A percentile compares a stretch with the other conserved stretches of the same genome.
Evolutionary conservation across 2,888 invertebrate species (phyloP).

Genomic region (Pachymerium ferrugineum): DNA sequence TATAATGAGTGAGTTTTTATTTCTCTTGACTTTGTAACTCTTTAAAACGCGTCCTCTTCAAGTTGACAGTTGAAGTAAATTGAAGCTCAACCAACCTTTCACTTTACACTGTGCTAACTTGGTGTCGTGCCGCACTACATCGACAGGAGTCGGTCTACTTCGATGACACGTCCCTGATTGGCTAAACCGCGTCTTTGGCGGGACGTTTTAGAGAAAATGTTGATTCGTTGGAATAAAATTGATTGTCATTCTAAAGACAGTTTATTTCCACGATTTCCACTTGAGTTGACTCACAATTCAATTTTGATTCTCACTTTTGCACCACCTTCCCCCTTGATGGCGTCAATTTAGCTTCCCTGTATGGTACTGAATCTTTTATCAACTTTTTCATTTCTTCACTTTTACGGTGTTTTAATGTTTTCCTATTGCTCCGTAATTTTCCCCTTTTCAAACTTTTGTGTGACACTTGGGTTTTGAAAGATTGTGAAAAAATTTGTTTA

Average conservation of each 20-base stretch:
- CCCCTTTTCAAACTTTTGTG: background rate
- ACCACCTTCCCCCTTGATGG: background rate
- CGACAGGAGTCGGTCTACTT: constrained; percentile 4
- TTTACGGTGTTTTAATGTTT: background rate
- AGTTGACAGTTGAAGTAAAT: background rate
- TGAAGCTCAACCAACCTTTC: constrained; percentile 14
- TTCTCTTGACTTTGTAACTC: background rate
- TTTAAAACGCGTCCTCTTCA: background rate
- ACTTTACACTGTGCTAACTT: constrained; percentile 1
- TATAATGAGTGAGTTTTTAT: background rate
- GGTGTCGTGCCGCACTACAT: background rate
- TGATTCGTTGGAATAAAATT: background rate
- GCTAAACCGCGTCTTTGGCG: background rate
- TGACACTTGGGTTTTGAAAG: no score
- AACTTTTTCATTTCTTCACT: background rate
- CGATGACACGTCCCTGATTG: background rate
- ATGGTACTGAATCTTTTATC: constrained; percentile 7
- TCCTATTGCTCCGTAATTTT: background rate
- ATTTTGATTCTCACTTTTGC: constrained; percentile 16
- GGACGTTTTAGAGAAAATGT: background rate
- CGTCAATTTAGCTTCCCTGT: constrained; percentile 1
- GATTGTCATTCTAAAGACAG: constrained; percentile 2
- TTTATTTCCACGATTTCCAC: constrained; percentile 7
- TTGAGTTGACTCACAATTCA: background rate
- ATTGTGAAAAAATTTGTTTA: no score